phyloP scores from a whole-genome alignment of 1,140 invertebrate genomes.

The Hyles vespertilio region DNA sequence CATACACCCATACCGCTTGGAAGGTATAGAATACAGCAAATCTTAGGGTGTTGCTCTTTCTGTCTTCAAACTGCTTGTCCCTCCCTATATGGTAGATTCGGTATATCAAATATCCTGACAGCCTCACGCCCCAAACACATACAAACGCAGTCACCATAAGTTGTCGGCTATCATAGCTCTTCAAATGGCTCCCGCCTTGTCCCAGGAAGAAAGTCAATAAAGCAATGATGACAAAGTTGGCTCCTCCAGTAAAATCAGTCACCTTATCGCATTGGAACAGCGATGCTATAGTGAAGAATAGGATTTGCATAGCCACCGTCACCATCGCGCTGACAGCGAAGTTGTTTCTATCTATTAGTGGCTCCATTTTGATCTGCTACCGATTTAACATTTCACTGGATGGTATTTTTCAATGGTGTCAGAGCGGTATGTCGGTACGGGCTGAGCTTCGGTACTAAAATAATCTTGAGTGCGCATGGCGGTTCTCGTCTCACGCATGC shows the following conservation, averaged over 20 bases:
- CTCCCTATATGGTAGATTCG: constrained; percentile 92
- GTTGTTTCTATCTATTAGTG: constrained; percentile 91
- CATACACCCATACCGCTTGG: constrained; percentile 95
- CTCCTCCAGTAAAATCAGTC: constrained; percentile 93
- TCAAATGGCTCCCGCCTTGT: constrained; percentile 81
- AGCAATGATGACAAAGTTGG: constrained; percentile 93
- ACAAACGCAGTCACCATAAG: constrained; percentile 91
- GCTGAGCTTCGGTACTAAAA: not conserved
- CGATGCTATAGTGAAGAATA: constrained; percentile 91
- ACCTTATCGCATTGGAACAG: constrained; percentile 92
- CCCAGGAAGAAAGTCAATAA: constrained; percentile 90
- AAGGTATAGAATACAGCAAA: constrained; percentile 95
- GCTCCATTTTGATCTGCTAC: constrained; percentile 66
- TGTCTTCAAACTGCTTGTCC: constrained; percentile 93
- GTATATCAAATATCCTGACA: constrained; percentile 91
- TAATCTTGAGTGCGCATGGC: no score
- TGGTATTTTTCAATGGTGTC: not conserved
- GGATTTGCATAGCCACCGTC: constrained; percentile 89
- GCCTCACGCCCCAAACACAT: constrained; percentile 88
- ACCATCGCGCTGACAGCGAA: constrained; percentile 92
- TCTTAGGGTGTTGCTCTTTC: constrained; percentile 88
- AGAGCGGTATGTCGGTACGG: not conserved
- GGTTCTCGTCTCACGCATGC: no score
- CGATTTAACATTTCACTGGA: constrained; percentile 25
- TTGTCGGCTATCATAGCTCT: constrained; percentile 90